These are phyloP conservation scores for Bambusicola thoracicus DNA, from an alignment of 2,113 vertebrate species.

Conservation along the genomic window DNA sequence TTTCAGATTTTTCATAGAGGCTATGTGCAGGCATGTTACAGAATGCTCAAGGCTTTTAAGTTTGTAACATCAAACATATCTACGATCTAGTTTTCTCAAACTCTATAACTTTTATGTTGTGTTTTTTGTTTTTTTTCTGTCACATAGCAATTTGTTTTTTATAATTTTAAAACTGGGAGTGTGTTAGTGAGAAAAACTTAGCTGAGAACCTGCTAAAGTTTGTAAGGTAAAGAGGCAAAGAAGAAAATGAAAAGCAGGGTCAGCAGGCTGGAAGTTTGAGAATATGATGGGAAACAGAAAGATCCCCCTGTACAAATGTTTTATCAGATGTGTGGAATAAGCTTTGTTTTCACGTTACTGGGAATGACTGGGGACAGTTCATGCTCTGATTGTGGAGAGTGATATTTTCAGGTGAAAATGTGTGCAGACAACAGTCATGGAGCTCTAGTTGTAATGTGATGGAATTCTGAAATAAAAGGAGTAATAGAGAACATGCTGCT, in stretches of 20 bases:
- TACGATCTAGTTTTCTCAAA: neutral
- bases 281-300: rapidly evolving
- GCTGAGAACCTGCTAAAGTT: neutral
- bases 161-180: neutral
- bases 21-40: neutral
- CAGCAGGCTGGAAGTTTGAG: neutral
- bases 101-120: neutral
- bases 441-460: neutral
- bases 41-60: neutral
- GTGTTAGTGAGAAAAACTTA: neutral
- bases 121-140: neutral
- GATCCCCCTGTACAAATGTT: neutral
- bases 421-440: neutral
- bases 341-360: neutral
- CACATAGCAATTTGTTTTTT: neutral
- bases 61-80: neutral
- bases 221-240: neutral
- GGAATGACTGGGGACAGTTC: neutral
- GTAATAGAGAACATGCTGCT: neutral
- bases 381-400: neutral
- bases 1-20: neutral
- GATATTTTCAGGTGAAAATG: neutral
- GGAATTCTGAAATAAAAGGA: neutral
- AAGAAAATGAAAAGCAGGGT: neutral
- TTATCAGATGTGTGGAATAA: neutral